Conservation (phyloP, 2,888 invertebrate genomes). For the Drosophila melanosoma region DNA sequence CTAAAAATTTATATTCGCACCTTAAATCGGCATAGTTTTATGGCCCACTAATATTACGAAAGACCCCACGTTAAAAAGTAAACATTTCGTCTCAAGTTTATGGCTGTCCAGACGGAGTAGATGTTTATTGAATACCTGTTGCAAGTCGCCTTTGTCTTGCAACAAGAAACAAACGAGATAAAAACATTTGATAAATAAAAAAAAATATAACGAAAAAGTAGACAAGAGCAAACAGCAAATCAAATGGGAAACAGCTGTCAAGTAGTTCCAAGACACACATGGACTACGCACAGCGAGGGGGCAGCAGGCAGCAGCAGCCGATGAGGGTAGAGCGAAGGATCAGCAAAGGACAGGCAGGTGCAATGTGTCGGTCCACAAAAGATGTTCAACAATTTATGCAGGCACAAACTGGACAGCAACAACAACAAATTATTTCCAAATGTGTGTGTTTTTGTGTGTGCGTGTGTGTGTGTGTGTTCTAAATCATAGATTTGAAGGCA, state of each 20-base stretch:
- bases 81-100: slow-evolving; percentile 22
- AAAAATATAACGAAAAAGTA: slow-evolving; percentile 5
- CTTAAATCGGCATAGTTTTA: slow-evolving; percentile 42
- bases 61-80: slow-evolving; percentile 19
- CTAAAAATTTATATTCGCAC: slow-evolving; percentile 52
- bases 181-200: background rate
- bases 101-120: background rate
- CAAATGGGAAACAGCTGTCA: slow-evolving; percentile 59
- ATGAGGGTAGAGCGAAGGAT: slow-evolving; percentile 35
- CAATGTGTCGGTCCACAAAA: slow-evolving; percentile 49
- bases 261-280: slow-evolving; percentile 47
- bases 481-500: slow-evolving; percentile 48
- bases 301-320: slow-evolving; percentile 13
- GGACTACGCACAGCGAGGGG: slow-evolving; percentile 50
- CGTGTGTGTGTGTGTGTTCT: slow-evolving; percentile 27
- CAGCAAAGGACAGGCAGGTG: slow-evolving; percentile 60
- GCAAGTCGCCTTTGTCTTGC: slow-evolving; percentile 24
- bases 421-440: slow-evolving; percentile 9
- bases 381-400: slow-evolving; percentile 56
- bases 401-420: slow-evolving; percentile 51
- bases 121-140: slow-evolving; percentile 32
- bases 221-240: slow-evolving; percentile 45
- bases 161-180: slow-evolving; percentile 21
- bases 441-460: slow-evolving; percentile 16
- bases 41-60: slow-evolving; percentile 38